Base-by-base conservation (phyloP, 1,140 invertebrate species). In the Cataglyphis hispanica region DNA sequence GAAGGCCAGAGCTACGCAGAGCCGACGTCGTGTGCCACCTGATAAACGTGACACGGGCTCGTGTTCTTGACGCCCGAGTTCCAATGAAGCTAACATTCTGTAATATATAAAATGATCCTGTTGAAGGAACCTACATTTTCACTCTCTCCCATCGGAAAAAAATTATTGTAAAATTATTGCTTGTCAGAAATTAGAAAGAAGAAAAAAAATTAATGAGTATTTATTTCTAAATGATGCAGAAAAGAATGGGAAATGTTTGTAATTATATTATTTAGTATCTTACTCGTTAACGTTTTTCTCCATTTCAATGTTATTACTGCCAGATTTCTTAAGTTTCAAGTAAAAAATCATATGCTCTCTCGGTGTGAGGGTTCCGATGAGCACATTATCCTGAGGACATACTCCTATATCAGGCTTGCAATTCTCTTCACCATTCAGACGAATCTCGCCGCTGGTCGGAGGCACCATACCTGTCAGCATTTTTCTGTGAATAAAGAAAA, bases 381-480 rank as follows among this genome's bases (percentile, higher is more conserved):
- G 95, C 34, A 98, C 98, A 95, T 99, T 98, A 87, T 96, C 96
- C 94, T 98, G 98, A 72, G 97, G 97, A 93, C 98, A 98, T 86
- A 98, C 97, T 53, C 98, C 98, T 76, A 98, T 96, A 58, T 96
- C 92, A 2, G 93, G 92, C 60, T 95, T 94, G 58, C 87, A 89
- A 53, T 87, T 90, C 25, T 92, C 91, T 8, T 93, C 84, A 31
- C 95, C 95, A 76, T 95, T 93, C 22, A 96, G 87, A 46, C 93
- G 81, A 53, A 97, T 96, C 89, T 96, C 94, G 0, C 96, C 97
- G 31, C 92, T 95, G 1, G 94, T 96, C 56, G 96, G 96, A n/a
- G 94, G 93, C 60, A 96, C 91, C 95, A 96, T 96, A n/a, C 97
- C 97, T 0, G 96, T 97, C 40, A 97, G 91, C 92, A 97, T 96